phyloP scores from a whole-genome alignment of 2,113 vertebrate genomes.

The Tympanuchus pallidicinctus region DNA sequence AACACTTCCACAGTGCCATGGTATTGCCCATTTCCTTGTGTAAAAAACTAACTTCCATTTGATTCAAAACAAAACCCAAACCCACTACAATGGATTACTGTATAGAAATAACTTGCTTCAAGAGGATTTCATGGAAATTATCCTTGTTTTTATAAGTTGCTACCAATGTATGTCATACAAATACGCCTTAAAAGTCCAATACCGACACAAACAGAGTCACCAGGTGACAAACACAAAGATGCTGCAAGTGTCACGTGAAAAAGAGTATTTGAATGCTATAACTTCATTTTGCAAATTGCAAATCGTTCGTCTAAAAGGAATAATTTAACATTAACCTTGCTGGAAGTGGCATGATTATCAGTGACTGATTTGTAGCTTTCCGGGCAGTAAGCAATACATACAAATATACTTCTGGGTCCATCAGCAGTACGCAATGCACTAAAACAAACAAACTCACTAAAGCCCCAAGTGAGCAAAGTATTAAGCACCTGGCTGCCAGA shows the following conservation, averaged over 20 bases:
- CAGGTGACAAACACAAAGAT: slow-evolving; percentile 51
- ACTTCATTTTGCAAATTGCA: slow-evolving; percentile 64
- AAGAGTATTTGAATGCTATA: neutral
- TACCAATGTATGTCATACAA: neutral
- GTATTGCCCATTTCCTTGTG: neutral
- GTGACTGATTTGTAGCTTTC: slow-evolving; percentile 61
- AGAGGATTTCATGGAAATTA: neutral
- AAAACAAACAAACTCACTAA: neutral
- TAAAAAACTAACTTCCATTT: neutral
- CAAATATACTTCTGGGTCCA: slow-evolving; percentile 49
- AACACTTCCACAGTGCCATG: neutral
- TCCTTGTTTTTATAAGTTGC: neutral
- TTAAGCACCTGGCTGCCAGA: slow-evolving; percentile 51
- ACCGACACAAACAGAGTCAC: neutral
- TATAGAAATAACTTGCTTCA: neutral
- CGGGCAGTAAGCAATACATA: slow-evolving; percentile 56
- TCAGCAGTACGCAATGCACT: slow-evolving; percentile 37
- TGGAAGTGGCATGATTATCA: slow-evolving; percentile 53
- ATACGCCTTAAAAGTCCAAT: slow-evolving; percentile 39
- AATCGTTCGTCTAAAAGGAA: slow-evolving; percentile 39
- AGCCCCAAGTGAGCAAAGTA: neutral
- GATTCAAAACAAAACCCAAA: neutral
- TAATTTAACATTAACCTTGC: slow-evolving; percentile 60
- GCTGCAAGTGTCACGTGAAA: slow-evolving; percentile 7
- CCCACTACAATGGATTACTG: neutral